Percentiles rank a stretch among this genome's conserved stretches.
These are phyloP conservation scores for Halocaridina rubra DNA, from an alignment of 2,888 invertebrate species.

Conservation along the genomic window DNA sequence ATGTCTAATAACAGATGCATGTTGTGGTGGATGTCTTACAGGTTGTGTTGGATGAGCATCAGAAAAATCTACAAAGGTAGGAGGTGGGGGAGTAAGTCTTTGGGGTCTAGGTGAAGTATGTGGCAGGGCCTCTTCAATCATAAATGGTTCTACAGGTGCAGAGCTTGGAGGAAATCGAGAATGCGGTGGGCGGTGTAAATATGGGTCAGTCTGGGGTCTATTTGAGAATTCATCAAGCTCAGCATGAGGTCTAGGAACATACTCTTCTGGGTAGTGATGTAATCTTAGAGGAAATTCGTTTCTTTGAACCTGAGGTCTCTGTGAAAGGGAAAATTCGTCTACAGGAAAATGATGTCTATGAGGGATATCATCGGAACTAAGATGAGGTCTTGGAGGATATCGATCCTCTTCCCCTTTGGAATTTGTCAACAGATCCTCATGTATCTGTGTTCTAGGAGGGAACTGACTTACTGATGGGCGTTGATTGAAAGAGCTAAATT, in stretches of 20 bases:
- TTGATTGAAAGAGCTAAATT: not conserved
- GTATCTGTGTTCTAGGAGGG: not conserved
- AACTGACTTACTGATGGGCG: not conserved
- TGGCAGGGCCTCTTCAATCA: slow-evolving; percentile 14
- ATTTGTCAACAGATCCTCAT: too few species aligned
- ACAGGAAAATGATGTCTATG: too few species aligned
- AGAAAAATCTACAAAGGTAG: too few species aligned
- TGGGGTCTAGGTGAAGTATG: not conserved
- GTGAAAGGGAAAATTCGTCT: too few species aligned
- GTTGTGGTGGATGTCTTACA: too few species aligned
- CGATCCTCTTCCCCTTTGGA: too few species aligned
- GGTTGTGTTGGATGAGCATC: too few species aligned
- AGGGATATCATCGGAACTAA: too few species aligned
- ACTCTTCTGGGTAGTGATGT: not conserved
- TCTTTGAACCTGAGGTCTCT: not conserved
- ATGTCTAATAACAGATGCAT: too few species aligned
- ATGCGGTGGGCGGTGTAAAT: not conserved
- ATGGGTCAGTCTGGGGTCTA: not conserved
- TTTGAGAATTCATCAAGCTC: not conserved
- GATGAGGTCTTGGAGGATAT: too few species aligned
- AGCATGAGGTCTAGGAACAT: not conserved
- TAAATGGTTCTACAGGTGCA: slow-evolving; percentile 16
- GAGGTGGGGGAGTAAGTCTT: too few species aligned
- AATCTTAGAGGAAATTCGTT: not conserved
- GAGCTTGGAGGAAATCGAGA: not conserved